These are phyloP conservation scores for Erithacus rubecula DNA, from an alignment of 2,797 vertebrate species.

Conservation along the genomic window DNA sequence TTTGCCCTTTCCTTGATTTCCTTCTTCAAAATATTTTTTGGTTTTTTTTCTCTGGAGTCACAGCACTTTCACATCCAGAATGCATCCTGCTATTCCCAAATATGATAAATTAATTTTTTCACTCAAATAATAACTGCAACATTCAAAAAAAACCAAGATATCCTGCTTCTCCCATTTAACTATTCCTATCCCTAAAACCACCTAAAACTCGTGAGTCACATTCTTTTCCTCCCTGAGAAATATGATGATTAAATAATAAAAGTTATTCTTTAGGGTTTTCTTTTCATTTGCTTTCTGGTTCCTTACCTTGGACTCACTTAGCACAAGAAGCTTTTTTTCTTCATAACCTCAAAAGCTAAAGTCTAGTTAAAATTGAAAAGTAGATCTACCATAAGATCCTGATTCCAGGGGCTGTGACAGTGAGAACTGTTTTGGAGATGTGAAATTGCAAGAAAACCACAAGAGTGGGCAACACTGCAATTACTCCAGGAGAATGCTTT, in stretches of 20 bases:
- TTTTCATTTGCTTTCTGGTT: slow-evolving; percentile 10
- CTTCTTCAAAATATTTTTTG: not conserved
- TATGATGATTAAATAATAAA: not conserved
- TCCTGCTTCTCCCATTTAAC: not conserved
- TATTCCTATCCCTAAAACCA: not conserved
- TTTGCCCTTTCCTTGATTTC: not conserved
- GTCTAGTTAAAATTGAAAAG: not conserved
- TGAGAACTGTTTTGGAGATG: not conserved
- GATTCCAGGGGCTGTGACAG: not conserved
- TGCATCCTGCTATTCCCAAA: not conserved
- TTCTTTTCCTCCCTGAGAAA: not conserved
- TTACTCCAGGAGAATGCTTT: not conserved
- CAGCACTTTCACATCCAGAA: not conserved
- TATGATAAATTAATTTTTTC: not conserved
- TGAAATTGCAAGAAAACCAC: not conserved
- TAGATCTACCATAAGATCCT: not conserved
- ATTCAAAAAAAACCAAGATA: not conserved
- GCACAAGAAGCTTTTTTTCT: not conserved
- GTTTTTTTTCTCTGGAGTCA: not conserved
- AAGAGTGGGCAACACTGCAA: not conserved
- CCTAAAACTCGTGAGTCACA: not conserved
- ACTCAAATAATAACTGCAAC: not conserved
- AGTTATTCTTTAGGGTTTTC: not conserved
- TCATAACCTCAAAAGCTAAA: not conserved
- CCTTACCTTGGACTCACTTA: not conserved